A percentile compares a stretch with the other conserved stretches of the same genome.
Evolutionary conservation across 53 echinoderm and acorn worm species (phyloP).

Genomic region (Paracentrotus lividus): DNA sequence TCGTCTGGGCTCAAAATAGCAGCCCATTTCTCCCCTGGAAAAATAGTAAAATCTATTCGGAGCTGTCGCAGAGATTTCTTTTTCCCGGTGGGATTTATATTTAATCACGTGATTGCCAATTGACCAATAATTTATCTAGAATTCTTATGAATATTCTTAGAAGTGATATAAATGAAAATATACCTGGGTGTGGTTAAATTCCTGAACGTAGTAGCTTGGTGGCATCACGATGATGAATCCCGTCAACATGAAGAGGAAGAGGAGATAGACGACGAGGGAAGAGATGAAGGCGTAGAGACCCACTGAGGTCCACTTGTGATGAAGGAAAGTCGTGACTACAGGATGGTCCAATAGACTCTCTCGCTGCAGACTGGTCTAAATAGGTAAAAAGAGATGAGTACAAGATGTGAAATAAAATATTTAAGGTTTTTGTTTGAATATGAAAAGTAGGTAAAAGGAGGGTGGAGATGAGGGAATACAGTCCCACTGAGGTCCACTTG

Average conservation of each 20-base stretch:
- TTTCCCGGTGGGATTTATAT: too few relatives aligned
- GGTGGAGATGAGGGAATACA: conserved; percentile 37
- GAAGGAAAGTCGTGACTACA: conserved; percentile 30
- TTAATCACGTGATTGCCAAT: too few relatives aligned
- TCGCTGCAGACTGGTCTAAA: background rate
- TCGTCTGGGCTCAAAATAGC: too few relatives aligned
- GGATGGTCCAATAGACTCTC: conserved; percentile 48
- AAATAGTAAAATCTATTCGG: too few relatives aligned
- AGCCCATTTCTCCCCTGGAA: too few relatives aligned
- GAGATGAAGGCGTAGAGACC: conserved; percentile 56
- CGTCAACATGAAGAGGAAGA: conserved; percentile 60
- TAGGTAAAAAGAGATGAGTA: background rate
- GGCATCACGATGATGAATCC: conserved; percentile 54
- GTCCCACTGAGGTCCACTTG: conserved; percentile 57
- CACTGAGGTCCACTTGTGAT: conserved; percentile 57
- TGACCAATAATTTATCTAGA: too few relatives aligned
- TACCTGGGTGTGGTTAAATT: background rate
- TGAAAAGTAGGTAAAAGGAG: conserved; percentile 47
- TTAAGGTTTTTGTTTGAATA: too few relatives aligned
- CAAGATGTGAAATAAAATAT: too few relatives aligned
- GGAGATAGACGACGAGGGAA: conserved; percentile 49
- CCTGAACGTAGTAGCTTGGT: conserved; percentile 44
- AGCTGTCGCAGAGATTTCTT: too few relatives aligned
- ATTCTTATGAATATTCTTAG: too few relatives aligned
- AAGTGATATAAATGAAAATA: too few relatives aligned